Evolutionary conservation across 2,888 invertebrate species (phyloP).

Genomic region (Agrilus mali): DNA sequence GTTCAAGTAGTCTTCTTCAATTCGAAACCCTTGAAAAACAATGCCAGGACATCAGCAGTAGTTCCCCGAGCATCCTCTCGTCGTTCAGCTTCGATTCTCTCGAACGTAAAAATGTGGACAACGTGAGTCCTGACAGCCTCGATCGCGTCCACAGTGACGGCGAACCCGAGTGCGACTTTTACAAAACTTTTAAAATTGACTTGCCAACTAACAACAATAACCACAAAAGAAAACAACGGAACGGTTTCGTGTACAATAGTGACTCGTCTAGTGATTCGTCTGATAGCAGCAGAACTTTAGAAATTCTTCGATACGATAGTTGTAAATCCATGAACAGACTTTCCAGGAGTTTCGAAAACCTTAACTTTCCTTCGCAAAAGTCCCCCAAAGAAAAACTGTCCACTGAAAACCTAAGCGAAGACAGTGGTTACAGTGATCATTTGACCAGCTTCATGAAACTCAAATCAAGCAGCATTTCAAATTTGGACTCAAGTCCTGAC

Average conservation of each 20-base stretch:
- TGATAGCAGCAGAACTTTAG: constrained; percentile 25
- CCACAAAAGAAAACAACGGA: constrained; percentile 14
- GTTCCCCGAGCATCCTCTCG: constrained; percentile 37
- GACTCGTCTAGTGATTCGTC: constrained; percentile 31
- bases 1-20: constrained; percentile 71
- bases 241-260: constrained; percentile 25
- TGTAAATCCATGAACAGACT: constrained; percentile 30
- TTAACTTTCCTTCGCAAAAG: constrained; percentile 18
- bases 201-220: constrained; percentile 8
- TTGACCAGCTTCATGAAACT: constrained; percentile 23
- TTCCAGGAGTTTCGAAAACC: constrained; percentile 33
- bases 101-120: constrained; percentile 33
- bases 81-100: constrained; percentile 41
- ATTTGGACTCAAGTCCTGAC: constrained; percentile 23
- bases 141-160: constrained; percentile 29
- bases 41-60: constrained; percentile 39
- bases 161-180: constrained; percentile 27
- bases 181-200: constrained; percentile 26
- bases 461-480: constrained; percentile 37
- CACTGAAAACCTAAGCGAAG: constrained; percentile 67
- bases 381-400: constrained; percentile 40
- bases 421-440: constrained; percentile 62
- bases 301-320: constrained; percentile 24
- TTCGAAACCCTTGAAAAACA: constrained; percentile 73
- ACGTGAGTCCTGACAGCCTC: constrained; percentile 40